Base-by-base conservation (phyloP, 2,797 vertebrate species). In the Leuciscus waleckii region DNA sequence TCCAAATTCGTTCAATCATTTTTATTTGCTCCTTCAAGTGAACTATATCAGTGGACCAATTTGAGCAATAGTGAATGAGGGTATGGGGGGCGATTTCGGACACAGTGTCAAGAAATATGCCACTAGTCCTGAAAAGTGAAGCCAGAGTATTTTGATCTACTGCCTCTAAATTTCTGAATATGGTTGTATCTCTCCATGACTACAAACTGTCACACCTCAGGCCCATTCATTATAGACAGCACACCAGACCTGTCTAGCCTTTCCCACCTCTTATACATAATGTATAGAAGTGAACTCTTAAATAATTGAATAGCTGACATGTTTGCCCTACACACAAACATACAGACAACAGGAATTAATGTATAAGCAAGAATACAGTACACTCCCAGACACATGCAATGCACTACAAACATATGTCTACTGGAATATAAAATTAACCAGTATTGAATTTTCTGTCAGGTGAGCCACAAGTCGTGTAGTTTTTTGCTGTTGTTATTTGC, bases 221-320 rank as follows among this genome's bases (percentile, higher is more conserved):
- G 71, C 70, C 46, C 32, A 32, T 84, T 77, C 35, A 56, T 68
- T 54, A 77, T 35, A 69, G 61, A 77, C 58, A 84, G 65, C 75
- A 78, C 9, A 79, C 61, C 46, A 79, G 39, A 79, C 35, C 67
- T 81, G 51, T 81, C 49, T 81, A 82, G 39, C 54, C 39, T 82
- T 54, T 69, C 51, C 32, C 74, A 67, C 56, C 70, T 70, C 69
- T 77, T 79, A 78, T 87, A 49, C 67, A 85, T 86, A 37, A 82
- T 82, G 39, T 82, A 82, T 71, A 71, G 41, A 41, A 39, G 65
- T 71, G 54, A 26, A 68, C 68, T 23, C 63, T 69, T 85, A 79
- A 85, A 85, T 85, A 79, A 70, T 79, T 85, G 51, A 85, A 63
- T 26, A 58, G 67, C 83, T 49, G 79, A 58, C 51, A 79, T 69